Evolutionary conservation across 2,113 vertebrate species (phyloP).

Genomic region (Echinops telfairi): DNA sequence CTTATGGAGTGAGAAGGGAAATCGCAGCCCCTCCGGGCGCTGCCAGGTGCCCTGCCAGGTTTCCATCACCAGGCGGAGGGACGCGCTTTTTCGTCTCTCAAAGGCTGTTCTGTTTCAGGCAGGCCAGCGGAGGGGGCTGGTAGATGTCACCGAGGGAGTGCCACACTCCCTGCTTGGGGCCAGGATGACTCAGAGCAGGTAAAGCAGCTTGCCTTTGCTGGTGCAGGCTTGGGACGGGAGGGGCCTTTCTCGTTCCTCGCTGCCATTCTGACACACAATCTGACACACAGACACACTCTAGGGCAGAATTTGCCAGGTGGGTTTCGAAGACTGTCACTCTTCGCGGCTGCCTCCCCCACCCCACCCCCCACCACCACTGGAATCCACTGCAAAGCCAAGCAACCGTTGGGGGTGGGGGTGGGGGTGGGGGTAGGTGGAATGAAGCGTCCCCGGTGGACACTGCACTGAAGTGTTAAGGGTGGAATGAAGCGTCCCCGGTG

Average conservation of each 20-base stretch:
- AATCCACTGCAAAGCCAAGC: slow-evolving; percentile 47
- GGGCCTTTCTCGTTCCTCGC: not conserved
- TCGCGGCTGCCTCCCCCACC: too few relatives aligned
- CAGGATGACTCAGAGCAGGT: not conserved
- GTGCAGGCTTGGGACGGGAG: not conserved
- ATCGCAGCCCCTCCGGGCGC: slow-evolving; percentile 65
- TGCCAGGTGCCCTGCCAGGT: slow-evolving; percentile 48
- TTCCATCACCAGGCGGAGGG: slow-evolving; percentile 61
- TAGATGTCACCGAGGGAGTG: not conserved
- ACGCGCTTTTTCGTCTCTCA: slow-evolving; percentile 57
- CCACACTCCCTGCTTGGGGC: not conserved
- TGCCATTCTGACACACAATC: too few relatives aligned
- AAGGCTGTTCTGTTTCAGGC: slow-evolving; percentile 63
- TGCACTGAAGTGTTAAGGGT: too few relatives aligned
- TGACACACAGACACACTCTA: too few relatives aligned
- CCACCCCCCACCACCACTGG: too few relatives aligned
- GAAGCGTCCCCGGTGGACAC: too few relatives aligned
- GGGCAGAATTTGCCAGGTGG: too few relatives aligned
- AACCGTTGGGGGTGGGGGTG: not conserved
- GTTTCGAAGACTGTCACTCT: too few relatives aligned
- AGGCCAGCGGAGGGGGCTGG: slow-evolving; percentile 65
- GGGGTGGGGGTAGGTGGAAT: too few relatives aligned
- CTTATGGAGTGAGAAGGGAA: slow-evolving; percentile 78
- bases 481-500: not conserved
- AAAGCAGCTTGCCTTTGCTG: not conserved